Evolutionary conservation across 2,888 invertebrate genomes (phyloP), one percentile per base, ranked within the genome.

Genomic region (Sisyra nigra): DNA sequence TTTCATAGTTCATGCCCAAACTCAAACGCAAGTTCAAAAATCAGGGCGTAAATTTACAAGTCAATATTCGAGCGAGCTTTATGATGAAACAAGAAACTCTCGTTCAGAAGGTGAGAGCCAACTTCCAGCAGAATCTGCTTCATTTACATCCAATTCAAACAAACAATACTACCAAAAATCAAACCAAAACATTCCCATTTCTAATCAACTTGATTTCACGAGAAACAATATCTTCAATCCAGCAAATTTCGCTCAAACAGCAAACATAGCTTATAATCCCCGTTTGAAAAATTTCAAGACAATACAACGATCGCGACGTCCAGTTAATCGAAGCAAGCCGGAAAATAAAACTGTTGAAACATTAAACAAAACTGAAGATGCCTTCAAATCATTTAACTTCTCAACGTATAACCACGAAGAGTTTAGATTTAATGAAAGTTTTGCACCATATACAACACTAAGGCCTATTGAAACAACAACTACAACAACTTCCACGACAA

Each of bases 41-140:
- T 24, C 24, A 5, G 24, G 24, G 5, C 24, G 24, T 5, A 24
- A 24, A 24, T 24, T 24, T 7, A 24, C 24, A 3, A 24, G 24
- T 24, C 24, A 24, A 24, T 24, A 24, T 24, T 24, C 24, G 7
- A 24, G 24, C 7, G 24, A 24, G 7, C 7, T 24, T 3, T 24
- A 24, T 24, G 24, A 24, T 24, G 24, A 24, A 24, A 7, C 24
- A 24, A 24, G 24, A 24, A 24, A 24, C 7, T 5, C 24, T 24
- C 24, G 24, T 3, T 24, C 24, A 24, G 24, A 24, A 24, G 19
- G 61, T 46, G 81, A 84, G 59, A 71, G 72, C 54, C 83, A 83
- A 56, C 70, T 78, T 2, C 71, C 78, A 0, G 82, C 85, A 7
- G 86, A 86, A 60, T 76, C 80, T 6, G 80, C 81, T 0, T 82